Conservation (phyloP, 2,797 vertebrate species). For the Ceryle rudis region DNA sequence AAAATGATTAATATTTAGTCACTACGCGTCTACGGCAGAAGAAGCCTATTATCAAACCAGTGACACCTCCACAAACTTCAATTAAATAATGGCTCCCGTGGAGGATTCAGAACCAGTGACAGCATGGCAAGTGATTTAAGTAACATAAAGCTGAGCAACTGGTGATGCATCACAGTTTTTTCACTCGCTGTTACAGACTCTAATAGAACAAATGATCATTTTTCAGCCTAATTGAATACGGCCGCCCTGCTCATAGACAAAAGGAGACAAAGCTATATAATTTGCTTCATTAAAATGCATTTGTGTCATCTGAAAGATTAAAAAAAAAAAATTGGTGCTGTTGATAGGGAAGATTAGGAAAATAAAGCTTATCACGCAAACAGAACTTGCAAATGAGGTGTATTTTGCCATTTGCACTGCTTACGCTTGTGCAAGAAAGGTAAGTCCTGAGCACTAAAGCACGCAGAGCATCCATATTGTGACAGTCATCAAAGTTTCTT, state of each 20-base stretch:
- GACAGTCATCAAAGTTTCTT: constrained; percentile 1
- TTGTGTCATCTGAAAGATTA: constrained; percentile 9
- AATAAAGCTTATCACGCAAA: constrained; percentile 51
- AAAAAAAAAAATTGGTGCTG: not conserved
- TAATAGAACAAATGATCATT: constrained; percentile 63
- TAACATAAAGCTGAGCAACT: not conserved
- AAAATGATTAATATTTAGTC: constrained; percentile 62
- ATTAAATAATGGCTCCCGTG: constrained; percentile 54
- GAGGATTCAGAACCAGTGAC: not conserved
- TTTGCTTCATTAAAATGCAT: constrained; percentile 42
- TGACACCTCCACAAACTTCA: constrained; percentile 49
- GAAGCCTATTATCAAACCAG: constrained; percentile 58
- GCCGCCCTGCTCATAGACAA: not conserved
- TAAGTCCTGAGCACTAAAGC: not conserved
- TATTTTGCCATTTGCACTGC: not conserved
- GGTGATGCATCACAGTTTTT: not conserved
- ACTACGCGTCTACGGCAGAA: not conserved
- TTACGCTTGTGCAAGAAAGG: not conserved
- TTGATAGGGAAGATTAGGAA: constrained; percentile 33
- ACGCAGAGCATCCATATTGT: not conserved
- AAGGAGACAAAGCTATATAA: constrained; percentile 29
- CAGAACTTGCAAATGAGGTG: constrained; percentile 17
- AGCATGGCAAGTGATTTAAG: constrained; percentile 22
- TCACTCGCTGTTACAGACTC: not conserved
- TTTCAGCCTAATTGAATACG: constrained; percentile 71